Evolutionary conservation across 2,797 vertebrate species (phyloP), one percentile per base, ranked within the genome.

Genomic region (Potorous gilbertii): DNA sequence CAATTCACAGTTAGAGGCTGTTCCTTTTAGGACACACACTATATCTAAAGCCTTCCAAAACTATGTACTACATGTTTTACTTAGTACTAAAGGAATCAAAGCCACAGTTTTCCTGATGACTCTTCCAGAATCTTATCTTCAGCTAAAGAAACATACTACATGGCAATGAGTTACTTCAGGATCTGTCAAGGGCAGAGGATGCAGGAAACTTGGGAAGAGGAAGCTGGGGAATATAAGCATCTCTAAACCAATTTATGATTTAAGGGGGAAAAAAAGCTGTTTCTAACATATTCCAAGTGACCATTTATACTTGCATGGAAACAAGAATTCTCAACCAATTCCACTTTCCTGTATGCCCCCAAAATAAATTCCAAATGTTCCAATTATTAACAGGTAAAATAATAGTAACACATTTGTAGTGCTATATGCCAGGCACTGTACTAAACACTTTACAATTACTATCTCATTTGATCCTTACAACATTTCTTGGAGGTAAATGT

Each of bases 71-170:
- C 13, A 28, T 34, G 56, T 1, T 87, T 74, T 24, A 31, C 54
- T 62, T 0, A 18, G 56, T 31, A 95, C 66, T 95, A 94, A 96
- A 92, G 31, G 93, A 62, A 96, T 92, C 54, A 94, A 91, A 91
- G 89, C 92, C 93, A 89, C 0, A 12, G 0, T 29, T 46, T 27
- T 81, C 54, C 95, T 90, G 52, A 31, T 34, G 56, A n/a, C 91
- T 90, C 52, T 91, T 91, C 52, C 40, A 34, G 55, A 96, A 59
- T 87, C 28, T 56, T 10, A 87, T 9, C 90, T 92, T 56, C 90
- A 94, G 89, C 29, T 93, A 11, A 96, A 34, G 46, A 50, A 13
- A 87, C 56, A 56, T 24, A 87, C 4, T 56, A 94, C 66, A 93
- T 18, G 55, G 54, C 40, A 27, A 2, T 1, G 29, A 74, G 5